Conservation (phyloP, 2,888 invertebrate genomes). For the Polyploca ridens region DNA sequence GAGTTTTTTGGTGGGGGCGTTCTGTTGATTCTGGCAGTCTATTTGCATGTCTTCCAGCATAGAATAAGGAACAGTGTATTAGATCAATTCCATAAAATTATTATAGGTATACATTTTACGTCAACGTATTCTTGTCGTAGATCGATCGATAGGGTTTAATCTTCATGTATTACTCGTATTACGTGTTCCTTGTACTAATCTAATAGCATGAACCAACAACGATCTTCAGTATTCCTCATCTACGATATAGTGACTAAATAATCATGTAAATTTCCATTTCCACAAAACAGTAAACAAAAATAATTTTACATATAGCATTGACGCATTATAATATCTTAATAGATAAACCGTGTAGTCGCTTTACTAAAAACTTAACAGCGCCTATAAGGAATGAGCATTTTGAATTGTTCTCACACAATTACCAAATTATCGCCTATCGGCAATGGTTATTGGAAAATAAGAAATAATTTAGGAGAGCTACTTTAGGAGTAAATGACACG, state of each 20-base stretch:
- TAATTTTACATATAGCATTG: slow-evolving; percentile 2
- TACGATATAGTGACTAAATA: not conserved
- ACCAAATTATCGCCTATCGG: slow-evolving; percentile 14
- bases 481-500: slow-evolving; percentile 64
- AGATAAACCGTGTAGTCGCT: not conserved
- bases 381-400: slow-evolving; percentile 15
- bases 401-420: slow-evolving; percentile 16
- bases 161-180: too few relatives aligned
- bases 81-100: not conserved
- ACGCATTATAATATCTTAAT: slow-evolving; percentile 1
- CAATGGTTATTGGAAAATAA: slow-evolving; percentile 20
- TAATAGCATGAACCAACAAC: not conserved
- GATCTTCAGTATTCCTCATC: not conserved
- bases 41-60: not conserved
- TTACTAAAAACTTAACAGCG: not conserved
- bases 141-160: not conserved
- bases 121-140: not conserved
- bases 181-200: not conserved
- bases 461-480: slow-evolving; percentile 35
- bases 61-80: not conserved
- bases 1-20: not conserved
- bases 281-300: not conserved
- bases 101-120: not conserved
- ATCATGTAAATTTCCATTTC: not conserved
- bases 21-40: not conserved